phyloP scores from a whole-genome alignment of 2,113 vertebrate genomes.

The Pyrgilauda ruficollis region DNA sequence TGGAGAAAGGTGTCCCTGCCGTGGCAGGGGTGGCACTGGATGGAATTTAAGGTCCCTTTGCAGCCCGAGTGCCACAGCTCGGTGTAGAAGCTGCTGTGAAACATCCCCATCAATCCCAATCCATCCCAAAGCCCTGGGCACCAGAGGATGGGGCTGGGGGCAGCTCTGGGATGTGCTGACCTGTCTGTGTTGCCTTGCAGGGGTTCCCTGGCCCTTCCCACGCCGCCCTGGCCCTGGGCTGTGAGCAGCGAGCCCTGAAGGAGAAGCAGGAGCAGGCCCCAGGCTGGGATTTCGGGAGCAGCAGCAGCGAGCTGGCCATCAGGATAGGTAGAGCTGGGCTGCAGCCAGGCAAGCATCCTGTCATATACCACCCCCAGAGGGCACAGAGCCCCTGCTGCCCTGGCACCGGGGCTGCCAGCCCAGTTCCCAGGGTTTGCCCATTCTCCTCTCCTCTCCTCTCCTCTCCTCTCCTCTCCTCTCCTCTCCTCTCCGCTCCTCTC shows the following conservation, averaged over 20 bases:
- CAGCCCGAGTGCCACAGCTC: too few species aligned
- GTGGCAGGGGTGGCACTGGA: background rate
- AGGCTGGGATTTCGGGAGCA: constrained; percentile 4
- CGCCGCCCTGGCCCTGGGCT: constrained; percentile 72
- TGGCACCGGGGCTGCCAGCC: background rate
- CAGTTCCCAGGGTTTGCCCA: background rate
- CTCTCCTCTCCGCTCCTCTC: background rate
- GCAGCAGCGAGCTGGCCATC: constrained; percentile 80
- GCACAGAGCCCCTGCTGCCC: background rate
- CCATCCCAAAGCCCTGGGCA: too few species aligned
- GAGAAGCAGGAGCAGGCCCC: constrained; percentile 68
- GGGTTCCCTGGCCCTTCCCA: constrained; percentile 78
- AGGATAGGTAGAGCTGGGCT: constrained; percentile 91
- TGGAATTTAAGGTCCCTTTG: background rate
- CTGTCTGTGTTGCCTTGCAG: constrained; percentile 71
- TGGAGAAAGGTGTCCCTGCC: background rate
- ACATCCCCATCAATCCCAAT: too few species aligned
- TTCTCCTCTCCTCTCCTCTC: too few species aligned
- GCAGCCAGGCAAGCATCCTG: constrained; percentile 89
- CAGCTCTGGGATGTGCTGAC: background rate
- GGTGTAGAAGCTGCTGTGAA: background rate
- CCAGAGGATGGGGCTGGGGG: background rate
- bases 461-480: background rate
- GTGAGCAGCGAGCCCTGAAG: constrained; percentile 69
- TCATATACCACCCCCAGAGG: constrained; percentile 72